A percentile compares a stretch with the other conserved stretches of the same genome.
These are phyloP conservation scores for Fulica atra DNA, from an alignment of 2,113 vertebrate genomes.

Conservation along the genomic window DNA sequence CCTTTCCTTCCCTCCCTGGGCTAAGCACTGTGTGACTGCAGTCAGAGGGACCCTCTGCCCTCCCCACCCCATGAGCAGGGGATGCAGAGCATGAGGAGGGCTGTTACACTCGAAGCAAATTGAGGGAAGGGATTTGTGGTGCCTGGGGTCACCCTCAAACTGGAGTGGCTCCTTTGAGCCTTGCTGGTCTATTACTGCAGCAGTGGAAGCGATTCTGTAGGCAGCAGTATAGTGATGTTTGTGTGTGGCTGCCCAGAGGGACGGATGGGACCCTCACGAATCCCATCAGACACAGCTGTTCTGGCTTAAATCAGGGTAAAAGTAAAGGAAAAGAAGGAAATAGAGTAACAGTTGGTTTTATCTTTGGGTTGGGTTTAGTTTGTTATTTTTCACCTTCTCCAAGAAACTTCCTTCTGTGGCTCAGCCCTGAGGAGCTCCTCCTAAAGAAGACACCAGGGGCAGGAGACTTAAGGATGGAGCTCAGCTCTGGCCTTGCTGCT, in stretches of 20 bases:
- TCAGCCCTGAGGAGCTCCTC: neutral
- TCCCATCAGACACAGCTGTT: fast-evolving
- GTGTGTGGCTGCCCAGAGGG: neutral
- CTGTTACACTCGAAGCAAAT: fast-evolving
- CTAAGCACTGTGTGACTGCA: fast-evolving
- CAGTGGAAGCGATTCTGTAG: neutral
- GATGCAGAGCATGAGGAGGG: fast-evolving
- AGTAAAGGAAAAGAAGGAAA: neutral
- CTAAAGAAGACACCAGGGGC: neutral
- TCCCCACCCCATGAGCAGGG: fast-evolving
- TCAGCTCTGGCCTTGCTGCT: neutral
- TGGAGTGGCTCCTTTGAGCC: neutral
- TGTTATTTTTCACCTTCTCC: neutral
- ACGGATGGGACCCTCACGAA: fast-evolving
- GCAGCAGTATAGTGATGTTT: neutral
- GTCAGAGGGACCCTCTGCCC: neutral
- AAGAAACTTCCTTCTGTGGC: neutral
- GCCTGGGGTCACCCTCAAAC: neutral
- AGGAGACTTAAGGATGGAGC: neutral
- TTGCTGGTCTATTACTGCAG: neutral
- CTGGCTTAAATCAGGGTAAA: neutral
- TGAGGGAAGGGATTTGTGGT: neutral
- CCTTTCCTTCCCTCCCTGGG: too few species aligned
- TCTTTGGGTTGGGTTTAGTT: too few species aligned
- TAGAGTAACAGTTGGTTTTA: neutral